A percentile compares a stretch with the other conserved stretches of the same genome.
Conservation (phyloP, 1,140 invertebrate genomes). For the Micrasema minimum region DNA sequence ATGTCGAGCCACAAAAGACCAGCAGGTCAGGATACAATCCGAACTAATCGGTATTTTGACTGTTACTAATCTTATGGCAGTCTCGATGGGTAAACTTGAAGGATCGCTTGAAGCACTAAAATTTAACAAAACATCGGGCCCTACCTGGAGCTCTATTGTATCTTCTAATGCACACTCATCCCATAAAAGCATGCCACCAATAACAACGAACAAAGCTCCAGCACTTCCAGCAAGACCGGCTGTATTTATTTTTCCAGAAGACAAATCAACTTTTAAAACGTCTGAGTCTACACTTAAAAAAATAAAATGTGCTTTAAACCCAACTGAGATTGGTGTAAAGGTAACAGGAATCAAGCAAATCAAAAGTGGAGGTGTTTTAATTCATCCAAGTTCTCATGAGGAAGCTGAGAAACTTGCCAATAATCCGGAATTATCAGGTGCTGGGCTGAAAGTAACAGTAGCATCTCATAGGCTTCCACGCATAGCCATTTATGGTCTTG, state of each 20-base stretch:
- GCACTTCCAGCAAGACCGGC: not conserved
- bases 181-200: not conserved
- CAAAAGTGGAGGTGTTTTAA: not conserved
- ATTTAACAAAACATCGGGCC: not conserved
- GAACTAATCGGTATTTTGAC: not conserved
- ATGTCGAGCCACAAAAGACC: constrained; percentile 3
- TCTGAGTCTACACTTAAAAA: not conserved
- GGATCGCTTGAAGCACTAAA: not conserved
- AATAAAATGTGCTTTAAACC: not conserved
- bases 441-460: not conserved
- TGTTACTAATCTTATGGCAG: constrained; percentile 4
- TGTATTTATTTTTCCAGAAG: constrained; percentile 5
- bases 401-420: not conserved
- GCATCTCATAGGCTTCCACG: not conserved
- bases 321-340: not conserved
- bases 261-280: not conserved
- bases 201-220: not conserved
- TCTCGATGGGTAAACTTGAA: not conserved
- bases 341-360: not conserved
- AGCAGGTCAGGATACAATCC: not conserved
- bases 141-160: not conserved
- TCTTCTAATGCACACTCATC: not conserved
- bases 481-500: not conserved
- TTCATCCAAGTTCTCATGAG: not conserved
- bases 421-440: not conserved